Conservation (phyloP, 1,140 invertebrate species). For the Pissodes strobi region DNA sequence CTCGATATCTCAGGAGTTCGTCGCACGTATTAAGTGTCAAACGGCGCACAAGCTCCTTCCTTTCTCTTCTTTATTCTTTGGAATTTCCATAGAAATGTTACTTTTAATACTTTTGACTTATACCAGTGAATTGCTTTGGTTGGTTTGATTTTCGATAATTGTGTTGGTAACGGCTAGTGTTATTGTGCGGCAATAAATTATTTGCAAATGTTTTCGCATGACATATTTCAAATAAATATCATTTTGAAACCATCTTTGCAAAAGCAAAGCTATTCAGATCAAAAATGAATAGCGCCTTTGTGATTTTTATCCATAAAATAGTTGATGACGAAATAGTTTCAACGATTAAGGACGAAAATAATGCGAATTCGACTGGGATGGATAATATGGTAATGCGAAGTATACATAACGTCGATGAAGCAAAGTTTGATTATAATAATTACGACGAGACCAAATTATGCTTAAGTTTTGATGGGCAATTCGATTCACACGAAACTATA, state of each 20-base stretch:
- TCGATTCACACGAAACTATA: slow-evolving; percentile 7
- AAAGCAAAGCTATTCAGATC: slow-evolving; percentile 3
- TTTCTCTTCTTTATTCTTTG: too few species aligned
- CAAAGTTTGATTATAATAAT: slow-evolving; percentile 9
- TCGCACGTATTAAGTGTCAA: too few species aligned
- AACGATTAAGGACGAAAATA: slow-evolving; percentile 10
- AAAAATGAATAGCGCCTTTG: slow-evolving; percentile 19
- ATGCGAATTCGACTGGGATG: neutral
- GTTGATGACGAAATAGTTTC: slow-evolving; percentile 20
- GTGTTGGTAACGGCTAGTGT: too few species aligned
- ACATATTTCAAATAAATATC: slow-evolving; percentile 12
- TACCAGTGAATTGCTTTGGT: too few species aligned
- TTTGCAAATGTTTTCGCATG: slow-evolving; percentile 29
- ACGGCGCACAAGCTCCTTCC: too few species aligned
- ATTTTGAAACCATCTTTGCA: slow-evolving; percentile 10
- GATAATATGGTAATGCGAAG: slow-evolving; percentile 12
- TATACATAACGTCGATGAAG: neutral
- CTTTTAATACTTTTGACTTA: too few species aligned
- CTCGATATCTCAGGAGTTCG: too few species aligned
- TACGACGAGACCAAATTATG: slow-evolving; percentile 13
- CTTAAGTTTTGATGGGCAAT: slow-evolving; percentile 13
- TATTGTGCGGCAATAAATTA: too few species aligned
- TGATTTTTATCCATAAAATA: slow-evolving; percentile 25
- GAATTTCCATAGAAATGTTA: too few species aligned
- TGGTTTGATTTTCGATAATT: too few species aligned